Evolutionary conservation across 2,888 invertebrate species (phyloP).

Genomic region (Trissolcus japonicus): DNA sequence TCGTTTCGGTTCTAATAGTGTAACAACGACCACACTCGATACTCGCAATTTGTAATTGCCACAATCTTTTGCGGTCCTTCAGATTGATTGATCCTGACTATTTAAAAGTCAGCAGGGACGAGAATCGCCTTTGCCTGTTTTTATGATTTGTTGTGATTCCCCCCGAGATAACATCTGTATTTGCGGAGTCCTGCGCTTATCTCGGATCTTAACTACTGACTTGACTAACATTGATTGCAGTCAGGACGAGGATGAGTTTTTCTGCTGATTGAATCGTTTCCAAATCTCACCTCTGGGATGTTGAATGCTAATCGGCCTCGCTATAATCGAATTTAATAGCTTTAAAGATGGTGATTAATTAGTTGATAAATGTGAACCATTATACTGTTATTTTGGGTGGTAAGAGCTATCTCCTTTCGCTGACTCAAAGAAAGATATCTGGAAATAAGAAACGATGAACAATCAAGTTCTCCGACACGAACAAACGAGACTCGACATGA

Average conservation of each 20-base stretch:
- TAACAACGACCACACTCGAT: slow-evolving; percentile 13
- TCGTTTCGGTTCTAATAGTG: slow-evolving; percentile 47
- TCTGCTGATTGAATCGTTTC: slow-evolving; percentile 42
- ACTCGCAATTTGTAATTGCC: slow-evolving; percentile 32
- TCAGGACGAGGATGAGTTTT: slow-evolving; percentile 13
- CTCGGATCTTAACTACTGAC: slow-evolving; percentile 47
- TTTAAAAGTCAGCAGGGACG: slow-evolving; percentile 22
- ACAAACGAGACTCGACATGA: too few relatives aligned
- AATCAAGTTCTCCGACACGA: too few relatives aligned
- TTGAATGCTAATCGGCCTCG: slow-evolving; percentile 30
- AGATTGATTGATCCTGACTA: slow-evolving; percentile 26
- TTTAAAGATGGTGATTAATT: slow-evolving; percentile 26
- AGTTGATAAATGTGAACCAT: slow-evolving; percentile 15
- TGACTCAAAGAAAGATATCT: too few relatives aligned
- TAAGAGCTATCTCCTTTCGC: neutral
- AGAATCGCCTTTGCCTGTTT: slow-evolving; percentile 33
- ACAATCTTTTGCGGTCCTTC: neutral
- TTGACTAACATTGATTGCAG: slow-evolving; percentile 46
- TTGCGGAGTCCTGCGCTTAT: slow-evolving; percentile 36
- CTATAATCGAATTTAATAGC: slow-evolving; percentile 22
- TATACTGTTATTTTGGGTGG: slow-evolving; percentile 4
- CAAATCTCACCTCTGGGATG: slow-evolving; percentile 23
- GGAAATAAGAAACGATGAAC: too few relatives aligned
- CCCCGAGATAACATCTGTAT: slow-evolving; percentile 34
- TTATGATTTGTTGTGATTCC: slow-evolving; percentile 51